Evolutionary conservation across 92 coral and sea anemone species (phyloP), one percentile per base, ranked within the genome.

Genomic region (Phenganax subtilis): DNA sequence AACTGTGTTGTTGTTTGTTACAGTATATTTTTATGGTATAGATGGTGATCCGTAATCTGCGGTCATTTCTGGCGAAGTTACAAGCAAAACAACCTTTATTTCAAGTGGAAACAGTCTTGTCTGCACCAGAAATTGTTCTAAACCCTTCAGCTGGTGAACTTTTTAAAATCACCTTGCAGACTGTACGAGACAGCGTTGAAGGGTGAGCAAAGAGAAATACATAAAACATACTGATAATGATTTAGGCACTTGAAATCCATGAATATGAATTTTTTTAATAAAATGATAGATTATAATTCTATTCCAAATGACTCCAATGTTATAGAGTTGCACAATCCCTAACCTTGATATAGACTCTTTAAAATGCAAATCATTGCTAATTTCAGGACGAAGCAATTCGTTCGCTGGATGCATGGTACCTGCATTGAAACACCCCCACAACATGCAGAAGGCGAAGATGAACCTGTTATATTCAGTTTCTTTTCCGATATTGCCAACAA

Each of bases 341-440:
- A 5, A 37, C 47, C 47, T 37, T 37, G 47, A 37, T 37, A 37
- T 5, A 37, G 47, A 37, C 3, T 37, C 47, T 37, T 37, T 37
- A 37, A 5, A 37, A 37, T 37, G 47, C 47, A 1, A 37, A 37
- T 37, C 47, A 37, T 53, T 82, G 47, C 81, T 57, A 10, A 37
- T n/a, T 51, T 14, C 85, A 96, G 99, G 14, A 92, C 99, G 75
- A 87, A 92, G 78, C 88, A 88, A 87, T 96, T 96, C 85, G 96
- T 96, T 30, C 96, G 99, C 8, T 96, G 99, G 99, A 96, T 96
- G 97, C 81, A 87, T 27, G 99, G 99, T 65, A 96, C 99, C 8
- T 96, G 99, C 57, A 88, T 96, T 20, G 99, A 96, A 82, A 92
- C 97, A 12, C 99, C 99, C 55, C 99, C 99, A 54, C 99, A 96